Base-by-base conservation (phyloP, 2,113 vertebrate species). In the Galemys pyrenaicus region DNA sequence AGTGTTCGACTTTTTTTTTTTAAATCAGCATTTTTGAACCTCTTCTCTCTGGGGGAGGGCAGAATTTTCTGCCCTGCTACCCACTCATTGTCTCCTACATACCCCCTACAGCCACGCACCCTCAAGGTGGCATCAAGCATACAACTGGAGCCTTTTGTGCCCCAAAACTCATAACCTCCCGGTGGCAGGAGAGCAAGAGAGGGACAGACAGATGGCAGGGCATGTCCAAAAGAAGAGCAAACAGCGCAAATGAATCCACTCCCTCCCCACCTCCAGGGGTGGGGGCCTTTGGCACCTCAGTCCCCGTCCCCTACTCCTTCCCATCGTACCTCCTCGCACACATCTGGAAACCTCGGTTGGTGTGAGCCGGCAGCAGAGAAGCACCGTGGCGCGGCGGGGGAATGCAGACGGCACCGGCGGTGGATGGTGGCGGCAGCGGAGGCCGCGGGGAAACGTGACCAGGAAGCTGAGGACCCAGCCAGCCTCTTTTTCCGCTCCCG, bases 161-260 rank as follows among this genome's bases (percentile, higher is more conserved):
- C 89, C 85, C 94, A 62, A 96, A 88, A 96, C 92, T 94, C 97
- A 44, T 5, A 85, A 91, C 65, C 83, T 92, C 56, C 87, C 95
- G 84, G 90, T 91, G 93, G 60, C 96, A 96, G 96, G 96, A 94
- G 92, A 97, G 96, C 90, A 51, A 96, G 97, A 97, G 87, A 97
- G 96, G 96, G 97, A 97, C 97, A 97, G 97, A 96, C 92, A 97
- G 95, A 91, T 79, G 87, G 56, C 96, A 97, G 96, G 97, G 96
- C 95, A 41, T 94, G 79, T 89, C 91, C 82, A 74, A 37, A 93
- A 96, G 96, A 97, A 95, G 96, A 96, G 92, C 94, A 87, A 70
- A 82, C 94, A 82, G 75, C 95, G 94, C 96, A 65, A 70, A 92
- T 41, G 93, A 94, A 90, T 75, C 73, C 17, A 85, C 93, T 35